Evolutionary conservation across 2,113 vertebrate species (phyloP), one percentile per base, ranked within the genome.

Genomic region (Oreochromis niloticus): DNA sequence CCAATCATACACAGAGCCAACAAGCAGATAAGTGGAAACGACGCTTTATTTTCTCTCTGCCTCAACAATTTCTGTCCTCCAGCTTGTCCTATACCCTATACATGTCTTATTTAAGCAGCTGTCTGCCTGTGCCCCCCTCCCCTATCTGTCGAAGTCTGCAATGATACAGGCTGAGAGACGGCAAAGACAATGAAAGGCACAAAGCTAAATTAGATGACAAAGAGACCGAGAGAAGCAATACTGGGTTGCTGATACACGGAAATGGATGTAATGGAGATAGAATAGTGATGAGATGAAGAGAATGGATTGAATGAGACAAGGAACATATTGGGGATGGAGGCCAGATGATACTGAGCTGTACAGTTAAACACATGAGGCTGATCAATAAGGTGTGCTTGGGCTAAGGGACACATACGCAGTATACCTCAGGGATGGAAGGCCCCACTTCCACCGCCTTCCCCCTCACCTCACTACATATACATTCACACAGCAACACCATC

Each of bases 311-410:
- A 78, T 46, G 81, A 91, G 92, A 89, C 92, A 36, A 87, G 39
- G 41, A 84, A 48, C 54, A 59, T 6, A 83, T 89, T 59, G 57
- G 24, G 57, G 43, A 73, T 63, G 43, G 86, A 88, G 88, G 84
- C 79, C 56, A 87, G 79, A 79, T 90, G 79, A 90, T 71, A 82
- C 91, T 59, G 80, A 83, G 80, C 59, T 41, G 73, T 88, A 54
- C 88, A 82, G 88, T 93, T 87, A 63, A 91, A 90, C 82, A 90
- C 41, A 78, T 55, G 81, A 87, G 54, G 22, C 82, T 81, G 79
- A 90, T 92, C 86, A 92, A 89, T 93, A 90, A 85, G 34, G 59
- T 59, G 13, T 10, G 43, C 32, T 54, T 1, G 13, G 56, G 85
- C 61, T 11, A 6, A 80, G 86, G 83, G 86, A 89, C 66, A 54